Evolutionary conservation across 2,888 invertebrate genomes (phyloP).

Genomic region (Cataglyphis altisquamis): DNA sequence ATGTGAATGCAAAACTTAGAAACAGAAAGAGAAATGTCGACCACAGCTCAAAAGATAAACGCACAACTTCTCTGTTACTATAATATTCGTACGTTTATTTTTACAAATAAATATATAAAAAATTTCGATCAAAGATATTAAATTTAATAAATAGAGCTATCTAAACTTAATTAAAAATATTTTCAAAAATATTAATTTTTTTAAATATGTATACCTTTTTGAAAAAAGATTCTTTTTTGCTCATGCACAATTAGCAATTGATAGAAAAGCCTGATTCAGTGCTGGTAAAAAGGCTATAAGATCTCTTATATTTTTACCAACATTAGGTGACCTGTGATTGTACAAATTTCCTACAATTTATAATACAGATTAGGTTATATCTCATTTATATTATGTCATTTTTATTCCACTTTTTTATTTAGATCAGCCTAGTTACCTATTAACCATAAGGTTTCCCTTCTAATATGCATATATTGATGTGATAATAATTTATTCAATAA

Average conservation of each 20-base stretch:
- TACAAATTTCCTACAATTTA: slow-evolving; percentile 81
- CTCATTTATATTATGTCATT: neutral
- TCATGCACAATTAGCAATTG: slow-evolving; percentile 26
- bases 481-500: slow-evolving; percentile 76
- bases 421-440: slow-evolving; percentile 77
- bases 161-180: too few species aligned
- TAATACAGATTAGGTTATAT: slow-evolving; percentile 28
- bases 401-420: neutral
- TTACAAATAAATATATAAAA: too few species aligned
- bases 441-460: slow-evolving; percentile 84
- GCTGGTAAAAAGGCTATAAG: slow-evolving; percentile 67
- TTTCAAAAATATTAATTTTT: too few species aligned
- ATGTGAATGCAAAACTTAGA: too few species aligned
- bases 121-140: too few species aligned
- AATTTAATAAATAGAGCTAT: too few species aligned
- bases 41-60: too few species aligned
- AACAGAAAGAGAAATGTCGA: too few species aligned
- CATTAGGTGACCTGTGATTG: slow-evolving; percentile 73
- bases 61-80: too few species aligned
- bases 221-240: neutral
- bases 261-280: slow-evolving; percentile 66
- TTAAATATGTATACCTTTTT: neutral
- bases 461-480: slow-evolving; percentile 77
- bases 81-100: too few species aligned
- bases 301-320: slow-evolving; percentile 61